phyloP scores from a whole-genome alignment of 2,797 vertebrate genomes.

The Cirrhinus molitorella region DNA sequence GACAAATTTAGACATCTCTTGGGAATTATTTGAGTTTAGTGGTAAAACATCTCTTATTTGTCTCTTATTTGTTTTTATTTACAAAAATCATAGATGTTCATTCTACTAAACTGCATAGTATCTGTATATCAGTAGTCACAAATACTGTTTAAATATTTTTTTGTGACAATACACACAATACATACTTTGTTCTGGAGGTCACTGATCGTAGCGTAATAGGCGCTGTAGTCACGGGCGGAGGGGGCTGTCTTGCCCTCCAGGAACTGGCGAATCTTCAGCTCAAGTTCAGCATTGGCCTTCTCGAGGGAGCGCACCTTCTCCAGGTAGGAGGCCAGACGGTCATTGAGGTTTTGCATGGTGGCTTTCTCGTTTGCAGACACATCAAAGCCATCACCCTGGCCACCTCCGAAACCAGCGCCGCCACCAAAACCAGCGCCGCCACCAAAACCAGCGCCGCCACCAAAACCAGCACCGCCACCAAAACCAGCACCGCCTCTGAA shows the following conservation, averaged over 20 bases:
- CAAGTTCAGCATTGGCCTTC: constrained; percentile 83
- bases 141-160: neutral
- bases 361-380: constrained; percentile 71
- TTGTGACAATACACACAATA: neutral
- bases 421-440: constrained; percentile 51
- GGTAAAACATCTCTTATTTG: neutral
- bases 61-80: neutral
- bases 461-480: constrained; percentile 1
- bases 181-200: constrained; percentile 86
- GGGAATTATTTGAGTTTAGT: neutral
- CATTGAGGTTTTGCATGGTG: constrained; percentile 92
- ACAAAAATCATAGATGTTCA: neutral
- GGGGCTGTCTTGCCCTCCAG: constrained; percentile 74
- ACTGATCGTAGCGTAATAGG: constrained; percentile 77
- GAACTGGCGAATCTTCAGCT: constrained; percentile 86
- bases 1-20: neutral
- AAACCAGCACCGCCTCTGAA: constrained; percentile 5
- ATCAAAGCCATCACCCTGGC: constrained; percentile 7
- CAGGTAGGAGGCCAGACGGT: constrained; percentile 88
- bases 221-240: constrained; percentile 75
- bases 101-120: neutral
- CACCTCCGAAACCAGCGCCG: constrained; percentile 22
- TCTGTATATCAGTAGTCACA: neutral
- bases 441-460: constrained; percentile 20
- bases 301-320: constrained; percentile 86